Evolutionary conservation across 2,797 vertebrate species (phyloP), one percentile per base, ranked within the genome.

Genomic region (Moxostoma hubbsi): DNA sequence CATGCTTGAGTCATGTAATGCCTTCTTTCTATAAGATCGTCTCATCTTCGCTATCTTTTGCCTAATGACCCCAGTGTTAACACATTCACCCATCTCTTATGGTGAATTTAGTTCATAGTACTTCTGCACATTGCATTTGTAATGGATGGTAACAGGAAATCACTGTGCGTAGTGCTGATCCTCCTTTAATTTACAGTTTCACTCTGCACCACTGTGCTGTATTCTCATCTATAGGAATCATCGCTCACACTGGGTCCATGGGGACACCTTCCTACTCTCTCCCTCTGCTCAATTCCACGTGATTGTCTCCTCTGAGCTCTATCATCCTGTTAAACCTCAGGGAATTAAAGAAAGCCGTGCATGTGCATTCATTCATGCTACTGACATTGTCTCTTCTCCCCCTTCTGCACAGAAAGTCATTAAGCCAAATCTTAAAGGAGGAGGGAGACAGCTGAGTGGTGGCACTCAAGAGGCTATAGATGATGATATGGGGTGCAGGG

Each of bases 341-440:
- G 83, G 88, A 84, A 79, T 68, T 58, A 10, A 64, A 80, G 58
- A 85, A 84, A 65, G 68, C 65, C 54, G 62, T 79, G 85, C 81
- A 88, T 57, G 59, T 77, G 84, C 81, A 89, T 87, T 88, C 81
- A 87, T 81, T 87, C 84, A 75, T 24, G 24, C 68, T 59, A 58
- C 51, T 82, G 81, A 81, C 68, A 83, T 74, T 87, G 79, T 85
- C 78, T 79, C 76, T 84, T 67, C 47, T 75, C 65, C 65, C 84
- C 82, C 81, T 85, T 80, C 63, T 75, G 57, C 62, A 84, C 74
- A 85, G 87, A 89, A 90, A 85, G 87, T 89, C 86, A 92, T 93
- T 91, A 90, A 90, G 83, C 82, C 80, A 86, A 89, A 90, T 93
- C 88, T 88, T 90, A 91, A 91, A 90, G 85, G 90, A 91, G 89